phyloP scores from a whole-genome alignment of 2,113 vertebrate species.

The Promerops cafer region DNA sequence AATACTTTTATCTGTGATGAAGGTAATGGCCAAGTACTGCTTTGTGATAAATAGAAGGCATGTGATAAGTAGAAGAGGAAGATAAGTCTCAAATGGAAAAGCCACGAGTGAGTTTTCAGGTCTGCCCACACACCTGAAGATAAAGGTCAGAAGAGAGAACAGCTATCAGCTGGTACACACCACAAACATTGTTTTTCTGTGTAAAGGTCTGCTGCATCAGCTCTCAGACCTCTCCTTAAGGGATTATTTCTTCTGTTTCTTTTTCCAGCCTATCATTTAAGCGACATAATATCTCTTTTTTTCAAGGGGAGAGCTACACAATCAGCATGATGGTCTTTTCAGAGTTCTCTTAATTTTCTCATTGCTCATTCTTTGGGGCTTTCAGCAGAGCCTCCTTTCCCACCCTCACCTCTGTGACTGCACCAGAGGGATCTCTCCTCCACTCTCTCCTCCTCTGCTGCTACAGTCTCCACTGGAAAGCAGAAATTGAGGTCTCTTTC shows the following conservation, averaged over 20 bases:
- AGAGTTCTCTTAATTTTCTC: background rate
- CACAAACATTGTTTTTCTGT: constrained; percentile 30
- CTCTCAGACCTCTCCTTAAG: background rate
- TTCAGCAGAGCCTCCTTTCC: background rate
- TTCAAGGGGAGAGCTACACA: background rate
- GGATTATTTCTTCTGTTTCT: background rate
- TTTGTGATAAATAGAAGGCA: background rate
- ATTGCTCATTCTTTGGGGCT: background rate
- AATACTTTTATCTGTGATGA: background rate
- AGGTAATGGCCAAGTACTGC: background rate
- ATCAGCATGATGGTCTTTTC: background rate
- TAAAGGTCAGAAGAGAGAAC: constrained; percentile 41
- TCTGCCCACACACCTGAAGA: background rate
- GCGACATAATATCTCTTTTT: background rate
- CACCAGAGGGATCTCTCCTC: background rate
- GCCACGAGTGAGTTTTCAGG: background rate
- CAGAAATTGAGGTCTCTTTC: background rate
- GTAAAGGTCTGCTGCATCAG: constrained; percentile 10
- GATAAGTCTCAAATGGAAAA: background rate
- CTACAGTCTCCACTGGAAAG: background rate
- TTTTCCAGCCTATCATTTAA: background rate
- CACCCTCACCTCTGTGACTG: background rate
- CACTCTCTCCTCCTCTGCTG: background rate
- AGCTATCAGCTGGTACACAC: background rate
- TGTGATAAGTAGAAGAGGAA: background rate